Conservation (phyloP, 2,797 vertebrate species). For the Lutjanus campechanus region DNA sequence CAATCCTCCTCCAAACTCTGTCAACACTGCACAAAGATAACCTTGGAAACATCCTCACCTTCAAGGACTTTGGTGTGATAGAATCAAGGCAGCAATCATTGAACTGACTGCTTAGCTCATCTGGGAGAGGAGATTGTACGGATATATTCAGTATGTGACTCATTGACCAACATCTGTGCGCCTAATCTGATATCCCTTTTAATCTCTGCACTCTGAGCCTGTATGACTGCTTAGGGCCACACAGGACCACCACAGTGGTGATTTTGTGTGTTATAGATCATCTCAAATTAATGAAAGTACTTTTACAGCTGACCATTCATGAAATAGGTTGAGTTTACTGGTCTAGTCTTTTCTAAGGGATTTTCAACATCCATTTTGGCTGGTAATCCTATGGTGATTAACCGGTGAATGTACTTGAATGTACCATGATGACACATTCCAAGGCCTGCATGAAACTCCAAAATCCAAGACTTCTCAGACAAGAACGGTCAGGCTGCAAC, state of each 20-base stretch:
- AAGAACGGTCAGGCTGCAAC: neutral
- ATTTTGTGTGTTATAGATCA: neutral
- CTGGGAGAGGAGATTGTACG: constrained; percentile 39
- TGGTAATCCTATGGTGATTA: neutral
- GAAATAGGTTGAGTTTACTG: neutral
- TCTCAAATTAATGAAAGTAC: constrained; percentile 1
- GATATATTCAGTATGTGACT: constrained; percentile 43
- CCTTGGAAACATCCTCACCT: constrained; percentile 44
- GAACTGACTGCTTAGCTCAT: constrained; percentile 33
- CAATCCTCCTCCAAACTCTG: constrained; percentile 10
- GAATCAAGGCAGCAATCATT: constrained; percentile 56
- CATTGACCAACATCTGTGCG: constrained; percentile 41
- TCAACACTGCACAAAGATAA: constrained; percentile 35
- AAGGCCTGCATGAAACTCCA: neutral
- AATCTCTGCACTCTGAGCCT: constrained; percentile 21
- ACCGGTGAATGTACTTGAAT: neutral
- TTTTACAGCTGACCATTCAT: neutral
- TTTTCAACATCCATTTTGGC: neutral
- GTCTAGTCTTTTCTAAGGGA: neutral
- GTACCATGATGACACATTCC: neutral
- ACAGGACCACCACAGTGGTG: neutral
- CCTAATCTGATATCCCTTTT: constrained; percentile 40
- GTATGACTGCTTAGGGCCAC: neutral
- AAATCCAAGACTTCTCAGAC: neutral
- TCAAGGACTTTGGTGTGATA: constrained; percentile 25